A percentile compares a stretch with the other conserved stretches of the same genome.
These are phyloP conservation scores for Cosmia pyralina DNA, from an alignment of 2,888 invertebrate genomes.

Conservation along the genomic window DNA sequence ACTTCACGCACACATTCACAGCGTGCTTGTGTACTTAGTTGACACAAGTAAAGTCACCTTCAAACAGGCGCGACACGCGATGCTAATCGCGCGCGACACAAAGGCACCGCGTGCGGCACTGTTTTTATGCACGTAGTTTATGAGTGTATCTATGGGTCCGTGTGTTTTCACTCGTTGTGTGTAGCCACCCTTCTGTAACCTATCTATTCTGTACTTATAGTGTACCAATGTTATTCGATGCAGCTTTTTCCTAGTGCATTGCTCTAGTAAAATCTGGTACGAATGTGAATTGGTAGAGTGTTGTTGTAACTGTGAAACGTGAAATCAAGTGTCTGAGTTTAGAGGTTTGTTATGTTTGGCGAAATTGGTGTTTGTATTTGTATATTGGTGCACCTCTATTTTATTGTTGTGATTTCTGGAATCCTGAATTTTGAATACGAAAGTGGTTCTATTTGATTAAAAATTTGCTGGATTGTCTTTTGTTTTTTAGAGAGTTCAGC, in stretches of 20 bases:
- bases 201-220: background rate
- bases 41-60: too few relatives aligned
- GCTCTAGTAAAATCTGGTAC: constrained; percentile 33
- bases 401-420: constrained; percentile 12
- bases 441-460: background rate
- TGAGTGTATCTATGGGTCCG: background rate
- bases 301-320: constrained; percentile 19
- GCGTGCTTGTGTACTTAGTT: too few relatives aligned
- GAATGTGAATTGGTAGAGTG: constrained; percentile 39
- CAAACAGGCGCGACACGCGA: too few relatives aligned
- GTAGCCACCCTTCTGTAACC: background rate
- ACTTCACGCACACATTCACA: too few relatives aligned
- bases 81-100: too few relatives aligned
- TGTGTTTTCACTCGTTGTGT: background rate
- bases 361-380: constrained; percentile 14
- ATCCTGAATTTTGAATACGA: background rate
- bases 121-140: too few relatives aligned
- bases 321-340: constrained; percentile 37
- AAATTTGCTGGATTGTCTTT: background rate
- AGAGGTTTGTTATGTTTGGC: constrained; percentile 29
- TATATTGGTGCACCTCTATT: constrained; percentile 22
- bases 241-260: constrained; percentile 36
- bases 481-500: background rate
- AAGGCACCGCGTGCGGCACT: too few relatives aligned
- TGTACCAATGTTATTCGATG: constrained; percentile 27